Conservation (phyloP, 2,797 vertebrate genomes). For the Lagorchestes hirsutus region DNA sequence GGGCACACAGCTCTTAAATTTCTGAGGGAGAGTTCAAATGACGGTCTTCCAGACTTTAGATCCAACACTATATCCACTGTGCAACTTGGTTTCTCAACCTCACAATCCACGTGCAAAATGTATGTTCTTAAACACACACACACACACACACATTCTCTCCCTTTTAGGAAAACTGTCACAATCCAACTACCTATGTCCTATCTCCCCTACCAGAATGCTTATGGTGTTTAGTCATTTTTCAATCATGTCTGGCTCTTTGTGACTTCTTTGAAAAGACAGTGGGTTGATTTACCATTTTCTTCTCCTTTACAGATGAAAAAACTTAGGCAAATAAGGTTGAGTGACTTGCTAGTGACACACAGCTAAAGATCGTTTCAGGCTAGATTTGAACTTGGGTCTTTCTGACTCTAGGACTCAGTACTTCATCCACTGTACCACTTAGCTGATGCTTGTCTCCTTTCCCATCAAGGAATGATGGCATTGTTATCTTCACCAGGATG, state of each 20-base stretch:
- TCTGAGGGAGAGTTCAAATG: not conserved
- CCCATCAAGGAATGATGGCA: not conserved
- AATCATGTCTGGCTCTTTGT: too few relatives aligned
- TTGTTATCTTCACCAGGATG: not conserved
- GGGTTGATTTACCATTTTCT: too few relatives aligned
- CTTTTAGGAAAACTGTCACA: not conserved
- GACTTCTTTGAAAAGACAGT: too few relatives aligned
- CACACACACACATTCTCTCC: not conserved
- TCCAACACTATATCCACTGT: not conserved
- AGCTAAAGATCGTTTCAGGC: too few relatives aligned
- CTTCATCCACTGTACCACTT: not conserved
- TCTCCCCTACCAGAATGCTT: too few relatives aligned
- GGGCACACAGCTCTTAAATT: not conserved
- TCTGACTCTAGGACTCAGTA: too few relatives aligned
- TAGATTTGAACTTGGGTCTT: too few relatives aligned
- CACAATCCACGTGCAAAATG: not conserved
- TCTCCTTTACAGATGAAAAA: too few relatives aligned
- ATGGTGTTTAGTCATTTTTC: too few relatives aligned
- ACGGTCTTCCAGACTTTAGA: not conserved
- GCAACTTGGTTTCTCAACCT: not conserved
- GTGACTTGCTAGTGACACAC: too few relatives aligned
- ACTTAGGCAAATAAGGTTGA: too few relatives aligned
- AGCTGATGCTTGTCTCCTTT: not conserved
- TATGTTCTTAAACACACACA: not conserved
- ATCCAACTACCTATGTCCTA: not conserved